Conservation (phyloP, 2,888 invertebrate genomes). For the Hypolimnas misippus region DNA sequence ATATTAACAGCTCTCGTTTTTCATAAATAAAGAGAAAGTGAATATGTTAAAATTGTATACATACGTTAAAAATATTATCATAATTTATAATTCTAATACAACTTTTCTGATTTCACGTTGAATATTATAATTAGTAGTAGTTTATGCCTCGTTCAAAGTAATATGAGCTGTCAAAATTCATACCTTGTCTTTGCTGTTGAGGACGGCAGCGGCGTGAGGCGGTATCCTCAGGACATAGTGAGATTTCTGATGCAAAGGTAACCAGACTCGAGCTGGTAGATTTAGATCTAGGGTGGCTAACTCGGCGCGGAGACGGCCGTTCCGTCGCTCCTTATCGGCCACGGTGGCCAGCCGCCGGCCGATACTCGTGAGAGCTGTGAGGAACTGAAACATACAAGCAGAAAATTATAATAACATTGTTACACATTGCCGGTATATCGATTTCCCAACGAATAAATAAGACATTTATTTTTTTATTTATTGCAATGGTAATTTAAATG, state of each 20-base stretch:
- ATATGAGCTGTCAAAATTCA: slow-evolving; percentile 15
- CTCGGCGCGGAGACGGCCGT: slow-evolving; percentile 95
- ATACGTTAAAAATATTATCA: background rate
- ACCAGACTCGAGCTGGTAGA: slow-evolving; percentile 98
- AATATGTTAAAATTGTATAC: background rate
- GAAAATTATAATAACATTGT: background rate
- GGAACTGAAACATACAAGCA: slow-evolving; percentile 60
- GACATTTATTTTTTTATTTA: too few species aligned
- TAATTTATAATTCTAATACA: background rate
- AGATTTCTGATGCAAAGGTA: slow-evolving; percentile 94
- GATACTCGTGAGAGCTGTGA: slow-evolving; percentile 71
- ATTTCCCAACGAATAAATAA: too few species aligned
- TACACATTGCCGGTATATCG: background rate
- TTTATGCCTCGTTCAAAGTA: background rate
- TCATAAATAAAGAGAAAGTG: background rate
- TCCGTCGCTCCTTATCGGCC: slow-evolving; percentile 91
- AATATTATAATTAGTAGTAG: background rate
- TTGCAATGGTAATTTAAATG: too few species aligned
- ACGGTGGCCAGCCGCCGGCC: slow-evolving; percentile 73
- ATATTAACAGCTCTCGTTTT: background rate
- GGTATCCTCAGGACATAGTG: slow-evolving; percentile 99
- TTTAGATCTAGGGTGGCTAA: slow-evolving; percentile 97
- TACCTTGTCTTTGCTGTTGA: slow-evolving; percentile 98
- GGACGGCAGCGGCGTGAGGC: slow-evolving; percentile 97
- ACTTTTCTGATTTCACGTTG: background rate